Evolutionary conservation across 1,140 invertebrate species (phyloP).

Genomic region (Zaprionus kolodkinae): DNA sequence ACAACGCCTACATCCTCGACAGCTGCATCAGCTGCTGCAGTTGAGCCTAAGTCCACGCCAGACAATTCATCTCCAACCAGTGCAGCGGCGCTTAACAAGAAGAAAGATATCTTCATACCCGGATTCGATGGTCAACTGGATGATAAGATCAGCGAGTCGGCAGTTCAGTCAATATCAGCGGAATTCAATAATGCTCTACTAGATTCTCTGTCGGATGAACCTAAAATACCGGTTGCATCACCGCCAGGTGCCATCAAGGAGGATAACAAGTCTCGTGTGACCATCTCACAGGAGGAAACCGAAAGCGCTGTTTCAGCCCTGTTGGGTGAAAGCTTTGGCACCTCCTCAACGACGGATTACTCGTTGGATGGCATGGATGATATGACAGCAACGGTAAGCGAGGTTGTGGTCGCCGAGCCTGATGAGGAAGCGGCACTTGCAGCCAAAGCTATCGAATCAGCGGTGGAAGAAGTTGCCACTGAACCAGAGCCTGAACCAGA

Average conservation of each 20-base stretch:
- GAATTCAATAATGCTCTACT: slow-evolving; percentile 84
- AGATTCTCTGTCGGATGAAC: slow-evolving; percentile 83
- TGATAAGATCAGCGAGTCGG: slow-evolving; percentile 91
- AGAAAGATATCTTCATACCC: slow-evolving; percentile 88
- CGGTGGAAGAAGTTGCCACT: slow-evolving; percentile 50
- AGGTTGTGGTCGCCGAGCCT: slow-evolving; percentile 61
- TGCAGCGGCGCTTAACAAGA: slow-evolving; percentile 56
- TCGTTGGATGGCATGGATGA: slow-evolving; percentile 85
- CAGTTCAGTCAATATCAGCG: slow-evolving; percentile 89
- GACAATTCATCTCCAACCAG: slow-evolving; percentile 45
- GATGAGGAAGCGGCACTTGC: slow-evolving; percentile 77
- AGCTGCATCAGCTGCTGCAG: slow-evolving; percentile 35
- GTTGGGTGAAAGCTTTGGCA: slow-evolving; percentile 92
- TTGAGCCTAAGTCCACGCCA: slow-evolving; percentile 9
- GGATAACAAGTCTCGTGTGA: slow-evolving; percentile 90
- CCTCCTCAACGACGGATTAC: slow-evolving; percentile 85
- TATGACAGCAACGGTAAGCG: slow-evolving; percentile 56
- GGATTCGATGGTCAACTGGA: slow-evolving; percentile 89
- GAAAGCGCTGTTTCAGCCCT: slow-evolving; percentile 95
- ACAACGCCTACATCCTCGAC: slow-evolving; percentile 74
- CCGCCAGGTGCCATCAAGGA: slow-evolving; percentile 85
- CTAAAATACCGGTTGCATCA: slow-evolving; percentile 81
- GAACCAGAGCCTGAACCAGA: slow-evolving; percentile 48
- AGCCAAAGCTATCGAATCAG: slow-evolving; percentile 75
- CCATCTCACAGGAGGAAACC: slow-evolving; percentile 96